A percentile compares a stretch with the other conserved stretches of the same genome.
Evolutionary conservation across 2,888 invertebrate species (phyloP).

Genomic region (Alviniconcha strummeri): DNA sequence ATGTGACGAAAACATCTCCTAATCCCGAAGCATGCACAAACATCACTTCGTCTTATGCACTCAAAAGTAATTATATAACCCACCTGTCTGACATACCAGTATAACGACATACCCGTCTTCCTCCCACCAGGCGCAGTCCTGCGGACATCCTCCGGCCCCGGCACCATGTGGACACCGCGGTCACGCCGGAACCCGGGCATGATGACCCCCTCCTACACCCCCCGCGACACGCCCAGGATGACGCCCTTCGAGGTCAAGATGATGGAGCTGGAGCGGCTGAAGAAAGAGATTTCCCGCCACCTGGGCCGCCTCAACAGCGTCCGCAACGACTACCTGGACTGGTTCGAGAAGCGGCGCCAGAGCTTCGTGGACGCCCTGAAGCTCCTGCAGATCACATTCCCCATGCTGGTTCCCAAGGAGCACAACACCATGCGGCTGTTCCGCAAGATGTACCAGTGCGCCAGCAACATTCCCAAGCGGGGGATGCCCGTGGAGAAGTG

Average conservation of each 20-base stretch:
- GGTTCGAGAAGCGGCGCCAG: constrained; percentile 60
- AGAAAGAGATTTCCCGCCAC: constrained; percentile 55
- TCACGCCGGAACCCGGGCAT: constrained; percentile 22
- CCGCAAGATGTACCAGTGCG: constrained; percentile 48
- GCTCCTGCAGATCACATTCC: constrained; percentile 45
- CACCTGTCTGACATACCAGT: too few relatives aligned
- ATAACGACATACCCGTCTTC: too few relatives aligned
- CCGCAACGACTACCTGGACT: constrained; percentile 63
- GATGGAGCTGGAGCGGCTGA: constrained; percentile 62
- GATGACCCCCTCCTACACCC: constrained; percentile 29
- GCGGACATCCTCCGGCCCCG: too few relatives aligned
- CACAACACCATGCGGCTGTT: constrained; percentile 33
- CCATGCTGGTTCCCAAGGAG: constrained; percentile 42
- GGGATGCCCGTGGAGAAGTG: constrained; percentile 53
- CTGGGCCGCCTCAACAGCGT: constrained; percentile 59
- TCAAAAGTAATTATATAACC: too few relatives aligned
- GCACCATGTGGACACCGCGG: constrained; percentile 35
- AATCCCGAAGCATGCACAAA: too few relatives aligned
- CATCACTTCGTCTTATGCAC: too few relatives aligned
- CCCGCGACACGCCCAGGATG: constrained; percentile 23
- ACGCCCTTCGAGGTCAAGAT: constrained; percentile 56
- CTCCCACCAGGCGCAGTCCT: too few relatives aligned
- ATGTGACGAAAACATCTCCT: too few relatives aligned
- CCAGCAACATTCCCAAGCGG: constrained; percentile 52
- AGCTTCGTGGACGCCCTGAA: constrained; percentile 63